Evolutionary conservation across 2,113 vertebrate species (phyloP), one percentile per base, ranked within the genome.

Genomic region (Corythaeola cristata): DNA sequence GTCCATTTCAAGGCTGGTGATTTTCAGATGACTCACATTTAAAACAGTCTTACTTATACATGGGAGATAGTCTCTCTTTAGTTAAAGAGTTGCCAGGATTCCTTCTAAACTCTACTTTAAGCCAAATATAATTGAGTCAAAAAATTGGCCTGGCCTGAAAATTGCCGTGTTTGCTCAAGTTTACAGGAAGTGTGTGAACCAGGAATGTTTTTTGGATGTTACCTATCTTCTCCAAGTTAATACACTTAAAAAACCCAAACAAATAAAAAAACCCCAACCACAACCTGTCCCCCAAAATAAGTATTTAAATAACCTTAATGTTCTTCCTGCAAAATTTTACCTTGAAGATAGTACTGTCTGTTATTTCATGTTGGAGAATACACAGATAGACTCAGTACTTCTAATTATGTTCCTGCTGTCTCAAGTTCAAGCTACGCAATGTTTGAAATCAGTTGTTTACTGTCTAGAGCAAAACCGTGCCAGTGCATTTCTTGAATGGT

Each of bases 11-110:
- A 63, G n/a, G 79, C 49, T 71, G 56, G 68, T 59, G 52, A 74
- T 96, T 96, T 96, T 90, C 68, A 93, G 66, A 88, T 94, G 82
- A 96, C 56, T 95, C 90, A 84, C 32, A 21, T 94, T 90, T 95
- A 56, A 91, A 96, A 84, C 72, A 89, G 50, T 56, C 79, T 84
- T 94, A 56, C 75, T 94, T 95, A 49, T 93, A 78, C 52, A 86
- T 63, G 30, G 60, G 68, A 81, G 93, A 89, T 94, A 80, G 79
- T 72, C 18, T 80, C 50, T 88, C 55, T 76, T 64, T 74, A 88
- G 75, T 86, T 95, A 69, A 90, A 76, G 18, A 71, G 11, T 63
- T 93, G 83, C 85, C 88, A 89, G 56, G 72, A 56, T 96, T 96
- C 75, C 45, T 94, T 91, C 81, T 81, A 77, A 92, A 86, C 67